Base-by-base conservation (phyloP, 2,113 vertebrate species). In the Chloropsis hardwickii region DNA sequence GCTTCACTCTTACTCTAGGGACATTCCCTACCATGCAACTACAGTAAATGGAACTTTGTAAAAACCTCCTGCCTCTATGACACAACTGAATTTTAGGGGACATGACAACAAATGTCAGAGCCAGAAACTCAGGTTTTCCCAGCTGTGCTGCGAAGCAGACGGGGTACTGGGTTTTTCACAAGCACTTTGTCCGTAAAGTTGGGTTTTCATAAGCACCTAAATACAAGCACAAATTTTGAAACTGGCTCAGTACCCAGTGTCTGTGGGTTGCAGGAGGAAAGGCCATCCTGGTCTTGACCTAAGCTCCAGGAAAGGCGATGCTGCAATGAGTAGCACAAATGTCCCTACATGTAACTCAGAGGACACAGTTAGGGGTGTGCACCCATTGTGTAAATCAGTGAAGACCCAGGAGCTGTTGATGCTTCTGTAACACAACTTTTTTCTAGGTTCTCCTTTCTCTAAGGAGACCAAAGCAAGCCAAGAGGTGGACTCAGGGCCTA, bases 401-500 rank as follows among this genome's bases (percentile, higher is more conserved):
- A 48, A 81, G 42, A 61, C 14, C 10, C 35, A 65, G 44, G n/a
- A 86, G 24, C 24, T 53, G 29, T 24, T 54, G 64, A 19, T 27
- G 39, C 14, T 35, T 27, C 33, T 86, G 37, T 65, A 71, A 67
- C 0, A 1, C 8, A 58, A 15, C 11, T 50, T 25, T 84, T 54
- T 33, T 35, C 65, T 48, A 11, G 27, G 23, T 5, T 40, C 40
- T 40, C 40, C 40, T 40, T 40, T 40, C 40, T 40, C 40, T 62
- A 47, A 79, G 57, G 29, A 56, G 33, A 74, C 3, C 18, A 67
- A 45, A 64, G 5, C 7, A 67, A 73, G 20, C 16, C 31, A 47
- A 69, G 37, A 0, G 0, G 7, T 1, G 1, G 72, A 6, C 7
- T 18, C 23, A 10, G 11, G 14, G 17, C 5, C 8, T 10, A 51